Evolutionary conservation across 2,797 vertebrate genomes (phyloP).

Genomic region (Sternotherus odoratus): DNA sequence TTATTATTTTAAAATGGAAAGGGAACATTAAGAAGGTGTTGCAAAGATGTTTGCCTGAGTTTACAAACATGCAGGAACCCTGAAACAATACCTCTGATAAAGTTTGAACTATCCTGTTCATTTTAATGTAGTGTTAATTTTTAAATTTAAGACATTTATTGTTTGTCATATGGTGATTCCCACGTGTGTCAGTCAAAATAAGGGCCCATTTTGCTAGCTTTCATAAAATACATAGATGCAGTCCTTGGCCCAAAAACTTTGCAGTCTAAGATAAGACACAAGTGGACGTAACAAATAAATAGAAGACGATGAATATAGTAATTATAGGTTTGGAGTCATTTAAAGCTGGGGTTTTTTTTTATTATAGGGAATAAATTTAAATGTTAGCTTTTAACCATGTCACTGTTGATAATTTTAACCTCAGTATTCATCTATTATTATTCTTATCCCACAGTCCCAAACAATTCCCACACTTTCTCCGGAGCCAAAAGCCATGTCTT

Average conservation of each 20-base stretch:
- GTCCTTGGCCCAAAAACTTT: background rate
- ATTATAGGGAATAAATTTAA: background rate
- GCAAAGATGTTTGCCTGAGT: background rate
- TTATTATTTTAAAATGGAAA: background rate
- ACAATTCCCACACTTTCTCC: background rate
- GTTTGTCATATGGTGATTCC: background rate
- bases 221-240: background rate
- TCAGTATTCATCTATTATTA: background rate
- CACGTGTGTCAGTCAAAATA: background rate
- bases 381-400: background rate
- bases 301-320: background rate
- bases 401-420: background rate
- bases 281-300: background rate
- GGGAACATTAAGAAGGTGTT: background rate
- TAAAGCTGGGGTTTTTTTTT: background rate
- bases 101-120: background rate
- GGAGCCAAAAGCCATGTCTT: background rate
- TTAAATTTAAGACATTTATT: background rate
- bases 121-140: background rate
- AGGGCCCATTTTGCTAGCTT: background rate
- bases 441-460: background rate
- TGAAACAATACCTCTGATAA: background rate
- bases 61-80: background rate
- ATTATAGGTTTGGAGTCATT: background rate
- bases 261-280: background rate